phyloP scores from a whole-genome alignment of 53 echinoderm and acorn worm genomes.

The Pentamera pediparva region DNA sequence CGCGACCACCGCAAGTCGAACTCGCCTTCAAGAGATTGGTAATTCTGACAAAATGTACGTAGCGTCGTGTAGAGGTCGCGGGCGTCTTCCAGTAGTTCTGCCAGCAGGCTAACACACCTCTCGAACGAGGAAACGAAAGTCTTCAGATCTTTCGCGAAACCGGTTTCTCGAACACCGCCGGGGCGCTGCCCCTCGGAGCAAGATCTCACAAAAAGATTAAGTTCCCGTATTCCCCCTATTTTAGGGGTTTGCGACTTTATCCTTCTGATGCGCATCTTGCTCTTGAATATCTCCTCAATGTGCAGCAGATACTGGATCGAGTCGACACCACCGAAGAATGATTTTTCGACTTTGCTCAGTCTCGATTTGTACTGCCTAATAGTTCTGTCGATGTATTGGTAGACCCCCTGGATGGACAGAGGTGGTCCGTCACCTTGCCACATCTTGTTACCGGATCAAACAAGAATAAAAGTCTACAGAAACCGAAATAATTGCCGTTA shows the following conservation, averaged over 20 bases:
- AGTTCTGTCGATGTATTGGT: slow-evolving; percentile 79
- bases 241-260: slow-evolving; percentile 61
- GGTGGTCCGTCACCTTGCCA: slow-evolving; percentile 77
- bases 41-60: slow-evolving; percentile 83
- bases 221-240: slow-evolving; percentile 60
- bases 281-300: slow-evolving; percentile 89
- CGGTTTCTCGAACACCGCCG: slow-evolving; percentile 80
- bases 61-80: slow-evolving; percentile 59
- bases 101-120: slow-evolving; percentile 42
- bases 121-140: slow-evolving; percentile 65
- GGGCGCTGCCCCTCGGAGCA: slow-evolving; percentile 71
- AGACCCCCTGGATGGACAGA: slow-evolving; percentile 65
- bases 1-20: slow-evolving; percentile 88
- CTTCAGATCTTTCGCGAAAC: slow-evolving; percentile 73
- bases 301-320: slow-evolving; percentile 86
- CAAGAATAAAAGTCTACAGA: background rate
- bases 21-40: slow-evolving; percentile 83
- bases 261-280: slow-evolving; percentile 80
- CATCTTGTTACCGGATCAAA: slow-evolving; percentile 1
- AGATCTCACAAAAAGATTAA: slow-evolving; percentile 66
- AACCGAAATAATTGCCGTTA: no score
- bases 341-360: slow-evolving; percentile 77
- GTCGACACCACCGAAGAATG: slow-evolving; percentile 83
- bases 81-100: slow-evolving; percentile 69
- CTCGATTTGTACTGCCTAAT: slow-evolving; percentile 57